phyloP scores from a whole-genome alignment of 2,797 vertebrate genomes.

The Triplophysa bombifrons region DNA sequence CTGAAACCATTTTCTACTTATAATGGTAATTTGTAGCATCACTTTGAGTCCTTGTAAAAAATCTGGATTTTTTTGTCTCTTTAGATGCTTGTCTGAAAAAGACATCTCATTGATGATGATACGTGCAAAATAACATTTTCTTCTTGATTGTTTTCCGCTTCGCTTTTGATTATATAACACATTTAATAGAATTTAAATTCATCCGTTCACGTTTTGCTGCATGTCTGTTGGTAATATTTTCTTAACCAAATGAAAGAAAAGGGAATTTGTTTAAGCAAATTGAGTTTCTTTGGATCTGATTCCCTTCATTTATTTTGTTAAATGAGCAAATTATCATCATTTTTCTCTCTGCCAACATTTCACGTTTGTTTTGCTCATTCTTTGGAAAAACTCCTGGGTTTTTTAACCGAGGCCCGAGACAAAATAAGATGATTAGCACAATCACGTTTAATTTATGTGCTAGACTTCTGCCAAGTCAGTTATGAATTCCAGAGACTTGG shows the following conservation, averaged over 20 bases:
- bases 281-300: conserved; percentile 38
- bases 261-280: conserved; percentile 46
- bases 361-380: conserved; percentile 22
- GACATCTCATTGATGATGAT: conserved; percentile 41
- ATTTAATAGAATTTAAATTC: conserved; percentile 39
- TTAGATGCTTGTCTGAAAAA: conserved; percentile 20
- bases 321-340: conserved; percentile 18
- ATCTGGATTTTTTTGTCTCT: neutral
- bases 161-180: conserved; percentile 22
- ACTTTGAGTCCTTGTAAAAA: conserved; percentile 8
- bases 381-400: conserved; percentile 20
- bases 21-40: neutral
- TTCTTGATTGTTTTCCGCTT: conserved; percentile 37
- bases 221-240: conserved; percentile 20
- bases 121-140: conserved; percentile 42
- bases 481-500: conserved; percentile 19
- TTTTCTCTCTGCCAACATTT: conserved; percentile 4
- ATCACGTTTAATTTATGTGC: conserved; percentile 40
- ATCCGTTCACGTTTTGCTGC: conserved; percentile 44
- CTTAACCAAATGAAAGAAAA: conserved; percentile 36
- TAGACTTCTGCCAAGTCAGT: neutral
- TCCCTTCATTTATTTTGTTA: conserved; percentile 48
- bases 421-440: conserved; percentile 37
- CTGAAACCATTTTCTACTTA: conserved; percentile 8
- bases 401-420: conserved; percentile 10